phyloP scores from a whole-genome alignment of 2,797 vertebrate species.

The Enteromius radiatus region DNA sequence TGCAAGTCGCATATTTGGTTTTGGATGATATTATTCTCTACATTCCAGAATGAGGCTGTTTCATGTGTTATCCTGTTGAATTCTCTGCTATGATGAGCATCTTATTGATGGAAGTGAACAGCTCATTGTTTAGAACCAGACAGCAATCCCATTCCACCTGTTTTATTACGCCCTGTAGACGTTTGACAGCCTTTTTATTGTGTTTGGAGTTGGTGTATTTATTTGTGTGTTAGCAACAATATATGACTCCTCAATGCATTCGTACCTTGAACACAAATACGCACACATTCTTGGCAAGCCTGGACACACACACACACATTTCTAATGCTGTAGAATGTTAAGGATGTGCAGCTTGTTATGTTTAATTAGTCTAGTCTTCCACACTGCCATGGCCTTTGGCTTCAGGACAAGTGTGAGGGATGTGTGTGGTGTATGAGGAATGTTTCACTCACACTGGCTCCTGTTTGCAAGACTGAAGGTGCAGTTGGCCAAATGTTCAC shows the following conservation, averaged over 20 bases:
- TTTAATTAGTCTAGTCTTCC: constrained; percentile 42
- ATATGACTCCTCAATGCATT: constrained; percentile 1
- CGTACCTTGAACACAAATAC: constrained; percentile 26
- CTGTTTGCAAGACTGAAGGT: background rate
- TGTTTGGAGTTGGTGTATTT: background rate
- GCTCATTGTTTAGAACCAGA: constrained; percentile 13
- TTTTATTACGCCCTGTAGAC: constrained; percentile 24
- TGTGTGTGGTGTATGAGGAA: constrained; percentile 33
- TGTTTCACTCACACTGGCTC: constrained; percentile 23
- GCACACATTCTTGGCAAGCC: constrained; percentile 17
- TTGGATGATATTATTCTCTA: constrained; percentile 26
- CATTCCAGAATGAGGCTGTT: constrained; percentile 28
- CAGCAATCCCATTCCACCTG: constrained; percentile 6
- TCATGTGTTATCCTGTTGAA: constrained; percentile 33
- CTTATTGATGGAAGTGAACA: constrained; percentile 1
- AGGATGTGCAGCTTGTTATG: constrained; percentile 28
- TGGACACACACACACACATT: constrained; percentile 22
- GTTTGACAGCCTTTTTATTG: background rate
- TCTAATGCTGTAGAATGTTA: constrained; percentile 19
- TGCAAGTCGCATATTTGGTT: background rate
- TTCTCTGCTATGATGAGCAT: constrained; percentile 8
- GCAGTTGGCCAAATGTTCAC: constrained; percentile 14
- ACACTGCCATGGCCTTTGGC: constrained; percentile 33
- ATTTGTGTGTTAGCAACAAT: constrained; percentile 24
- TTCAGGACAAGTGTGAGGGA: constrained; percentile 36